Base-by-base conservation (phyloP, 2,113 vertebrate species). In the Cyphomyrus plagiostoma region DNA sequence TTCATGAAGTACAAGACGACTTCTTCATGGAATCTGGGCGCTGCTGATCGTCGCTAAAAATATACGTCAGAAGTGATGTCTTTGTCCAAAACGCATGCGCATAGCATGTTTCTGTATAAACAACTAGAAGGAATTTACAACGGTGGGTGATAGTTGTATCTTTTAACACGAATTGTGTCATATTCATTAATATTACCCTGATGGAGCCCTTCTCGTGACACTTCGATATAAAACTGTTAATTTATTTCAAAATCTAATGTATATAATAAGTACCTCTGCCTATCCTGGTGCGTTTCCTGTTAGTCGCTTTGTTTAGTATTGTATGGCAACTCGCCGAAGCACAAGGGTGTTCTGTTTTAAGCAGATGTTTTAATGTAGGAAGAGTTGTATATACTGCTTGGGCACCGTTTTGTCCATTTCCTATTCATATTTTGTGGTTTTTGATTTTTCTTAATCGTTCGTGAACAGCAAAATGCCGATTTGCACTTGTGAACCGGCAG, bases 61-160 rank as follows among this genome's bases (percentile, higher is more conserved):
- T 46, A 39, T 19, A 52, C 48, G 46, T 80, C 88, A 80, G 4
- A 48, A 30, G 42, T 3, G 46, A 23, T 13, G 88, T 19, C 49
- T 82, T 35, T n/a, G 52, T 66, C n/a, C 23, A 45, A 9, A 45
- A 11, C 74, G 49, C 88, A 89, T 82, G 88, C 88, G 88, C 74
- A 82, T 30, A 19, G 30, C 13, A 39, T 50, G 46, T 52, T 35
- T 26, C n/a, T 82, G 48, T 82, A 89, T 89, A 89, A 89, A 89
- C 88, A 89, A 52, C 48, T 50, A 15, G 66, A 50, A 80, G 70
- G 74, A 83, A 56, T 89, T 82, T 42, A 35, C 49, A 26, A 82
- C 88, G 88, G 88, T 89, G 35, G 70, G 88, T 89, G 74, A 49
- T 89, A 82, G 26, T 53, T 82, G 30, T 50, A 50, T 52, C 23